phyloP scores from a whole-genome alignment of 2,797 vertebrate genomes.

The Catharus ustulatus region DNA sequence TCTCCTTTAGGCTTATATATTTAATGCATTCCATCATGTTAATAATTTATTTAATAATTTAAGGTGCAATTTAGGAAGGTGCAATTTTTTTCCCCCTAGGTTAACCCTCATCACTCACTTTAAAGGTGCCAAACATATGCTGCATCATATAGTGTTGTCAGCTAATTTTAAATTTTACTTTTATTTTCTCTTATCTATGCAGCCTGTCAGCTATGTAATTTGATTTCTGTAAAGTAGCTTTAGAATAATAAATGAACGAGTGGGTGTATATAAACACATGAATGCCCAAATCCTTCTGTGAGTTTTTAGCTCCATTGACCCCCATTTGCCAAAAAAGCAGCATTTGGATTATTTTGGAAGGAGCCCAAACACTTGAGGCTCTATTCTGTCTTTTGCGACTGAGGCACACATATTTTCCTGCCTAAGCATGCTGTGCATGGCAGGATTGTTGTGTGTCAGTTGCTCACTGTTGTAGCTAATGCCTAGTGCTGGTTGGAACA shows the following conservation, averaged over 20 bases:
- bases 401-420: slow-evolving; percentile 65
- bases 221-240: slow-evolving; percentile 72
- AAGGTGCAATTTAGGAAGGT: slow-evolving; percentile 55
- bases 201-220: slow-evolving; percentile 74
- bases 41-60: slow-evolving; percentile 68
- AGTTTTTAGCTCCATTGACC: slow-evolving; percentile 73
- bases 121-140: slow-evolving; percentile 29
- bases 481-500: slow-evolving; percentile 42
- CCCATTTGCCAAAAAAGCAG: slow-evolving; percentile 65
- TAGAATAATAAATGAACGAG: slow-evolving; percentile 72
- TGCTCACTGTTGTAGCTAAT: slow-evolving; percentile 53
- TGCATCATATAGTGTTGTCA: slow-evolving; percentile 57
- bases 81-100: neutral
- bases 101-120: slow-evolving; percentile 44
- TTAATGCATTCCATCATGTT: slow-evolving; percentile 52
- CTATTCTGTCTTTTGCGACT: slow-evolving; percentile 66
- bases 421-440: slow-evolving; percentile 57
- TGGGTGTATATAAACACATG: slow-evolving; percentile 71
- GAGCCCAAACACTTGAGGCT: slow-evolving; percentile 67
- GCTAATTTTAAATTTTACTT: slow-evolving; percentile 65
- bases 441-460: slow-evolving; percentile 54
- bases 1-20: slow-evolving; percentile 48
- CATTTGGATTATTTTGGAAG: slow-evolving; percentile 74
- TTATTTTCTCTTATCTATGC: slow-evolving; percentile 70
- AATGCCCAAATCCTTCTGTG: slow-evolving; percentile 70